These are phyloP conservation scores for Somateria mollissima DNA, from an alignment of 2,797 vertebrate genomes.

Conservation along the genomic window DNA sequence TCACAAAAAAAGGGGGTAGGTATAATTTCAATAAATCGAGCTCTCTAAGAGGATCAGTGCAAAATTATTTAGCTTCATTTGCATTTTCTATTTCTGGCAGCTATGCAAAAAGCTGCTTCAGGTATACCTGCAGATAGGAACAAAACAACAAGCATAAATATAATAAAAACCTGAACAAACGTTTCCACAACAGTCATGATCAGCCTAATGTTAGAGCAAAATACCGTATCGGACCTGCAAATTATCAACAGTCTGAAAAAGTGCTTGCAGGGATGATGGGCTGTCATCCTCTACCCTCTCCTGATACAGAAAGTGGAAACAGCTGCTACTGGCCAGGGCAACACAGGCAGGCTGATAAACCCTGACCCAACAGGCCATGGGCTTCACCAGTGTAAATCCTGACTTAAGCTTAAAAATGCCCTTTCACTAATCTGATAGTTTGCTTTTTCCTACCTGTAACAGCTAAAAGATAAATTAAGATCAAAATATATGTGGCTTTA, in stretches of 20 bases:
- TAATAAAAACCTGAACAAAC: background rate
- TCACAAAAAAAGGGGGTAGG: background rate
- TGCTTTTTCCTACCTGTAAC: background rate
- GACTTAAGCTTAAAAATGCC: background rate
- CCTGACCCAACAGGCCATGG: background rate
- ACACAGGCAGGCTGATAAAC: background rate
- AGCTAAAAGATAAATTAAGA: background rate
- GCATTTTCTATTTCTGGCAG: constrained; percentile 10
- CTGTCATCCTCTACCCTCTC: background rate
- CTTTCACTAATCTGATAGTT: background rate
- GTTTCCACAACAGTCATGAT: background rate
- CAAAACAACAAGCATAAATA: background rate
- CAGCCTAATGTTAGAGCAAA: background rate
- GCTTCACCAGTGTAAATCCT: background rate
- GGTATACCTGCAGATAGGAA: background rate
- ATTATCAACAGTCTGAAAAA: background rate
- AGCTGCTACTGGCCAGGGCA: background rate
- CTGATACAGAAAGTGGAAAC: background rate
- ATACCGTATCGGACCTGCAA: background rate
- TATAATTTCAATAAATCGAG: background rate
- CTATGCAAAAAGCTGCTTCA: background rate
- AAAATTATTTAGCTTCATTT: constrained; percentile 2
- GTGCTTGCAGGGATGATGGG: background rate
- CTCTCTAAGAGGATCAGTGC: background rate
- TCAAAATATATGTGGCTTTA: background rate